phyloP scores from a whole-genome alignment of 2,797 vertebrate genomes.

The Sebastes taczanowskii region DNA sequence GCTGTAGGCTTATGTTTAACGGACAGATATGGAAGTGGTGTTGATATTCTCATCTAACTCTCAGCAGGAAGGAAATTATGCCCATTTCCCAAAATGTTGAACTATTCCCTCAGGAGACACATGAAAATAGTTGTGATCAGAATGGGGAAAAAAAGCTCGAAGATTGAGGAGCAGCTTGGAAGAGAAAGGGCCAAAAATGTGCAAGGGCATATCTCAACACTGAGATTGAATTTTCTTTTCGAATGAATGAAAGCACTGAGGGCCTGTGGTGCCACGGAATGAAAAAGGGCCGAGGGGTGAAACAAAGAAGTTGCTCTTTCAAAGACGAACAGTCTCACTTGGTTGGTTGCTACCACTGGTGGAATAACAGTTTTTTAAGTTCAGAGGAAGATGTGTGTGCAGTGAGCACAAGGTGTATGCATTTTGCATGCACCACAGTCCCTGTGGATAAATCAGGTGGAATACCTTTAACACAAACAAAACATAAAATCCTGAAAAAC shows the following conservation, averaged over 20 bases:
- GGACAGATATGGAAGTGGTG: background rate
- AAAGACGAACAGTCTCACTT: constrained; percentile 21
- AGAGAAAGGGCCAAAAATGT: background rate
- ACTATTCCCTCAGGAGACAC: background rate
- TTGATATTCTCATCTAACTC: background rate
- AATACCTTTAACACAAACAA: constrained; percentile 2
- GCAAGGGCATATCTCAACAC: background rate
- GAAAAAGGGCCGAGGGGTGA: background rate
- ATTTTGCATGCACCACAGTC: constrained; percentile 16
- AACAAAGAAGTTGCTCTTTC: constrained; percentile 8
- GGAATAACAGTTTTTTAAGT: constrained; percentile 17
- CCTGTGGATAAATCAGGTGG: background rate
- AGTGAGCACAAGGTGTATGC: background rate
- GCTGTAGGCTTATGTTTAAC: background rate
- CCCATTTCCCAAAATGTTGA: background rate
- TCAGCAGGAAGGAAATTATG: background rate
- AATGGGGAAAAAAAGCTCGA: background rate
- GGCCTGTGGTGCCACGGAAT: background rate
- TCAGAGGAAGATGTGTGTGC: constrained; percentile 10
- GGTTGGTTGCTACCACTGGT: background rate
- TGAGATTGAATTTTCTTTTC: background rate
- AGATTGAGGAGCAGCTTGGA: background rate
- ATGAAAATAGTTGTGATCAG: background rate
- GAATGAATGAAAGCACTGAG: background rate
- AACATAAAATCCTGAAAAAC: background rate